phyloP scores from a whole-genome alignment of 2,113 vertebrate genomes.

The Misgurnus mizolepis region DNA sequence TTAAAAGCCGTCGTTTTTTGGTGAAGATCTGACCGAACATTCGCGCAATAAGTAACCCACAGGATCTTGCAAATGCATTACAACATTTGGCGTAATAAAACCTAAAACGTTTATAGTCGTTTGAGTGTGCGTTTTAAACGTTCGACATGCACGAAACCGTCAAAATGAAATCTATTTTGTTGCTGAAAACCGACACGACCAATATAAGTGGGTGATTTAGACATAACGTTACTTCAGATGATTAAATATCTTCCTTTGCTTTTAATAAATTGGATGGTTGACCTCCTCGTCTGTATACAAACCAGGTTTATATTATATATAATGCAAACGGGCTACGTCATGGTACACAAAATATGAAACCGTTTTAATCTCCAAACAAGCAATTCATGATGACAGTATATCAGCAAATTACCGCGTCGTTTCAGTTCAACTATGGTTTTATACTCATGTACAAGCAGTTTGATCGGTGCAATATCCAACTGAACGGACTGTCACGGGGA shows the following conservation, averaged over 20 bases:
- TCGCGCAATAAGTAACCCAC: background rate
- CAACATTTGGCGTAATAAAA: background rate
- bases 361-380: background rate
- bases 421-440: background rate
- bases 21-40: background rate
- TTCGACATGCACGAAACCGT: background rate
- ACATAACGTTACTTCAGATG: background rate
- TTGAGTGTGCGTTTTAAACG: background rate
- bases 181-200: background rate
- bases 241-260: background rate
- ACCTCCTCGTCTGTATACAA: background rate
- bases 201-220: background rate
- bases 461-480: background rate
- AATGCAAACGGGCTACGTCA: background rate
- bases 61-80: background rate
- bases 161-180: background rate
- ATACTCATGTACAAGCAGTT: background rate
- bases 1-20: background rate
- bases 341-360: background rate
- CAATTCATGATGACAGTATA: background rate
- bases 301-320: background rate
- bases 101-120: background rate
- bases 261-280: background rate
- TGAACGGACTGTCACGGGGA: background rate
- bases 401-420: background rate